Evolutionary conservation across 2,797 vertebrate species (phyloP), one percentile per base, ranked within the genome.

Genomic region (Muscicapa striata): DNA sequence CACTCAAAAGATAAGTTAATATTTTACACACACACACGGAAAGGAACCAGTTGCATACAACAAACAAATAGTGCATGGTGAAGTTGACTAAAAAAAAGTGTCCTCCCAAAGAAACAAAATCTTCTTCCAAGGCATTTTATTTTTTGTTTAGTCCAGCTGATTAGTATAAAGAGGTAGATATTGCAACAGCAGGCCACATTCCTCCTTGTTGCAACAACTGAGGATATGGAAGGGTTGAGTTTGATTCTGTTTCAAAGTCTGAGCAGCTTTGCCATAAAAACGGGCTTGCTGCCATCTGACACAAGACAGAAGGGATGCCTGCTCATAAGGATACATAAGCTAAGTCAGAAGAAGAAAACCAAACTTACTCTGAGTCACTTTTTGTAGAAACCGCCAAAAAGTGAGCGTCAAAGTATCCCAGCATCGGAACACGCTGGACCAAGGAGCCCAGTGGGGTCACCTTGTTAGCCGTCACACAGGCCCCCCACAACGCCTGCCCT

Each of bases 391-490:
- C 6, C 26, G 13, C 6, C 10, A 54, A 40, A 36, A 32, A 61
- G 24, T 1, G 9, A 48, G 10, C 1, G 20, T 18, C 55, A 11
- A 84, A 67, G 16, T 3, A 43, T 26, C 20, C 62, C 36, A 48
- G n/a, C 2, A 30, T 4, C 3, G 34, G 13, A 48, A 48, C 46
- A 23, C 41, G 41, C 41, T 43, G 41, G 9, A 59, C 16, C 24
- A 57, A 34, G 24, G n/a, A 81, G 15, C 9, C 36, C 12, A 6
- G 0, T 0, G 36, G 4, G 11, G 38, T 30, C 34, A 64, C 32
- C 15, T 13, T 18, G 4, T 9, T 51, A 48, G 11, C 7, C 14
- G 43, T 24, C 72, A 30, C 1, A 1, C 0, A 38, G 52, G 29
- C 30, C 40, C 22, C 36, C 2, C 21, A 11, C 41, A 24, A 32